A percentile compares a stretch with the other conserved stretches of the same genome.
These are phyloP conservation scores for Eulemur rubriventer DNA, from an alignment of 2,797 vertebrate genomes.

Conservation along the genomic window DNA sequence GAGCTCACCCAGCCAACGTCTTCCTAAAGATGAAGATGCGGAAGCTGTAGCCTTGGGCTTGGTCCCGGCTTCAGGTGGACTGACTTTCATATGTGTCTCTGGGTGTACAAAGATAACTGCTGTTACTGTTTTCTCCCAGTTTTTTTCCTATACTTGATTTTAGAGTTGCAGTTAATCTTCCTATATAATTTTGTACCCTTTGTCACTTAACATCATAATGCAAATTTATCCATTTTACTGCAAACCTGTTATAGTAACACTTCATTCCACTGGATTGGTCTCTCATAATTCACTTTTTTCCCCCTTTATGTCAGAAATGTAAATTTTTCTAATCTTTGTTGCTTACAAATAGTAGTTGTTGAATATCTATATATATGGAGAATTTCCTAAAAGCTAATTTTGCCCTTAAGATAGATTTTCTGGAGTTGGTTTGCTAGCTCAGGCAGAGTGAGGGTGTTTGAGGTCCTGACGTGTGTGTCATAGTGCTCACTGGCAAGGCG, in stretches of 20 bases:
- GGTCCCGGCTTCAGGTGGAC: background rate
- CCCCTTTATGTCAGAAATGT: background rate
- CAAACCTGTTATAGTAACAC: background rate
- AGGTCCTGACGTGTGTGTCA: accelerated
- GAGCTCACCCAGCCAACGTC: background rate
- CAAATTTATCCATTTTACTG: background rate
- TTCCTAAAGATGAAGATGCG: background rate
- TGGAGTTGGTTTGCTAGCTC: background rate
- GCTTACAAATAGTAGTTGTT: background rate
- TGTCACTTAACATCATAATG: background rate
- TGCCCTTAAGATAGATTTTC: background rate
- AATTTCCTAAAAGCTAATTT: background rate
- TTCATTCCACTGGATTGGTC: background rate
- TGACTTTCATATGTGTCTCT: accelerated
- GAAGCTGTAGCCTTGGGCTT: background rate
- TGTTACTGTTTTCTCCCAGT: background rate
- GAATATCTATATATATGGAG: background rate
- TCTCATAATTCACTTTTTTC: background rate
- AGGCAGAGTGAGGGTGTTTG: background rate
- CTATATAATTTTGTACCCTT: background rate
- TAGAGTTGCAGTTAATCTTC: background rate
- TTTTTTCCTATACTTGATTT: background rate
- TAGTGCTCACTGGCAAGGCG: too few species aligned
- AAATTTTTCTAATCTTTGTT: background rate
- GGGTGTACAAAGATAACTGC: background rate